Evolutionary conservation across 2,113 vertebrate species (phyloP).

Genomic region (Anguilla japonica): DNA sequence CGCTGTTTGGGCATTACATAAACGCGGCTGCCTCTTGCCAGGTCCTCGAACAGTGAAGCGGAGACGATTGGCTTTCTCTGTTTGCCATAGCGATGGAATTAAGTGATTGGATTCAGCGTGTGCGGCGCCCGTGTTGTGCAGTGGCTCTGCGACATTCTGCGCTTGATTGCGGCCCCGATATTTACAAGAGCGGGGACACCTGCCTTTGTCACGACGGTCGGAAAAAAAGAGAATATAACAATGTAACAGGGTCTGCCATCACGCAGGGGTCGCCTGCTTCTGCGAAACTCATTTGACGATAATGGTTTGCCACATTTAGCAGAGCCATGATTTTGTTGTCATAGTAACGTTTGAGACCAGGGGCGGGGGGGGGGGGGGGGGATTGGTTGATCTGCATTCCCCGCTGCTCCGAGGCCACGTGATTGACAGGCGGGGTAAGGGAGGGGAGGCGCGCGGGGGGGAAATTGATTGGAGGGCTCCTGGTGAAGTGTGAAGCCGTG

Average conservation of each 20-base stretch:
- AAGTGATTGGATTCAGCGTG: not conserved
- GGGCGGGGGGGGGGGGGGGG: not conserved
- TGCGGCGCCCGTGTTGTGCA: not conserved
- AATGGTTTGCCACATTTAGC: not conserved
- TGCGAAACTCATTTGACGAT: not conserved
- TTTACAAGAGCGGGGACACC: not conserved
- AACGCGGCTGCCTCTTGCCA: constrained; percentile 14
- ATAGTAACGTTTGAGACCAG: constrained; percentile 13
- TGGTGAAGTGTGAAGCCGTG: not conserved
- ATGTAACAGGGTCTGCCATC: not conserved
- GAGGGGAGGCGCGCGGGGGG: not conserved
- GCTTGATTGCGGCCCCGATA: not conserved
- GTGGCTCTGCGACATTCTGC: not conserved
- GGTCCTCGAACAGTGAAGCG: not conserved
- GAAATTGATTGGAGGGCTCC: not conserved
- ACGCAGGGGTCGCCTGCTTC: not conserved
- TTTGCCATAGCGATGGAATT: not conserved
- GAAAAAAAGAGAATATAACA: not conserved
- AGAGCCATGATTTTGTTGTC: constrained; percentile 10
- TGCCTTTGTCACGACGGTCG: not conserved
- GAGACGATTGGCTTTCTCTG: not conserved
- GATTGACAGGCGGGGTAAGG: not conserved
- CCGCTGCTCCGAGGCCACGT: not conserved
- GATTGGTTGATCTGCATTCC: not conserved
- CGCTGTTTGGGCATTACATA: constrained; percentile 32